These are phyloP conservation scores for Rhopalosiphum padi DNA, from an alignment of 1,140 invertebrate species.

Conservation along the genomic window DNA sequence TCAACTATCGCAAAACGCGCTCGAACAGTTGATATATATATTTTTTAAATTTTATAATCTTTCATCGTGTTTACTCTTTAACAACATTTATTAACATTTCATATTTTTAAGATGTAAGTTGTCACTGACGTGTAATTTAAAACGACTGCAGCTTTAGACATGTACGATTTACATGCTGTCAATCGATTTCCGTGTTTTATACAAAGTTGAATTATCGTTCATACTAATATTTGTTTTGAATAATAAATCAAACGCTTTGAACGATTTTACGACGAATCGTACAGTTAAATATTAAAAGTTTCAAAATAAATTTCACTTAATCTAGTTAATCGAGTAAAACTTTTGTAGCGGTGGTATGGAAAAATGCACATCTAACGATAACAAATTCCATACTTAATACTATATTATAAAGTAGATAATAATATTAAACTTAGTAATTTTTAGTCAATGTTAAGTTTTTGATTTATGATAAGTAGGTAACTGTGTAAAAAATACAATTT, in stretches of 20 bases:
- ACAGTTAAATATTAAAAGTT: neutral
- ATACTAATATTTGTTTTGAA: neutral
- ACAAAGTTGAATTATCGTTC: neutral
- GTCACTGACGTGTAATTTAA: neutral
- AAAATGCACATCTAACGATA: neutral
- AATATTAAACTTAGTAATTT: neutral
- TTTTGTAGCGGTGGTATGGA: too few relatives aligned
- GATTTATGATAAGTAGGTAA: neutral
- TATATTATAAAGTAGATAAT: neutral
- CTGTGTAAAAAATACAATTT: neutral
- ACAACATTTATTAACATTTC: neutral
- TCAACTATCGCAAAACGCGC: neutral
- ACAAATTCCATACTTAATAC: neutral
- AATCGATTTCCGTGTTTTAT: neutral
- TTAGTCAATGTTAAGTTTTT: neutral
- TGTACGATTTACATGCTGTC: neutral
- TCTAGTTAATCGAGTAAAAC: neutral
- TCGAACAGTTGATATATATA: neutral
- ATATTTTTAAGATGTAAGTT: neutral
- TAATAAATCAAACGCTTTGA: neutral
- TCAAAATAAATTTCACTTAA: neutral
- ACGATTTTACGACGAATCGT: neutral
- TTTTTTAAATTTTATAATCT: neutral
- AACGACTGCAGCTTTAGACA: neutral
- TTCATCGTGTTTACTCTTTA: neutral